Percentiles rank a stretch among this genome's conserved stretches.
Conservation (phyloP, 1,140 invertebrate genomes). For the Drosophila gunungcola region DNA sequence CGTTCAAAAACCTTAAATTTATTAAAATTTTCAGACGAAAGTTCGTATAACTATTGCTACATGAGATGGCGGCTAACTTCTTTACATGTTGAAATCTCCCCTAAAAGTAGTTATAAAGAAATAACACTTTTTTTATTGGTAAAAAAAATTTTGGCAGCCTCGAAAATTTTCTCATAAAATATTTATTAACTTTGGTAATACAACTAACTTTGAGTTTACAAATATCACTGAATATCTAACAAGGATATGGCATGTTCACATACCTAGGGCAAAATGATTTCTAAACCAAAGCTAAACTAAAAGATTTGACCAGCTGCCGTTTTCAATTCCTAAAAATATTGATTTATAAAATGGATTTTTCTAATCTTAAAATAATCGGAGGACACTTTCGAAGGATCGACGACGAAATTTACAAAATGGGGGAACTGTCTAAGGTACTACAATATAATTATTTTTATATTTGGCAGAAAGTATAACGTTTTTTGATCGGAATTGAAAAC, state of each 20-base stretch:
- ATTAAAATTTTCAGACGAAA: no score
- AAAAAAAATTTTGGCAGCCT: background rate
- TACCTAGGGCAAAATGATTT: background rate
- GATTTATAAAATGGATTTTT: background rate
- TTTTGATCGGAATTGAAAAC: background rate
- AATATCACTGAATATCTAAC: slow-evolving; percentile 35
- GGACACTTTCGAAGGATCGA: no score
- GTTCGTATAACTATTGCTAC: no score
- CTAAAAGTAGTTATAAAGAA: no score
- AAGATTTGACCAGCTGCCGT: background rate
- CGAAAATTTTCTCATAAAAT: slow-evolving; percentile 1
- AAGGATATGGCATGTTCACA: slow-evolving; percentile 1
- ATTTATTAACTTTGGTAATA: slow-evolving; percentile 30
- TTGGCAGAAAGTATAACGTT: no score
- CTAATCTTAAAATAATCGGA: background rate
- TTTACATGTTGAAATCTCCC: no score
- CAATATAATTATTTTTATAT: no score
- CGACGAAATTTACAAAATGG: no score
- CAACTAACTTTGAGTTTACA: slow-evolving; percentile 34
- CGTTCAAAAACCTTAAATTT: no score
- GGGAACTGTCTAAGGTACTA: no score
- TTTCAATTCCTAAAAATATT: background rate
- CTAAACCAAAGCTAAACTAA: background rate
- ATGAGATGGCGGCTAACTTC: no score
- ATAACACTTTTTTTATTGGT: no score